Base-by-base conservation (phyloP, 2,888 invertebrate species). In the Folsomia manolachei region DNA sequence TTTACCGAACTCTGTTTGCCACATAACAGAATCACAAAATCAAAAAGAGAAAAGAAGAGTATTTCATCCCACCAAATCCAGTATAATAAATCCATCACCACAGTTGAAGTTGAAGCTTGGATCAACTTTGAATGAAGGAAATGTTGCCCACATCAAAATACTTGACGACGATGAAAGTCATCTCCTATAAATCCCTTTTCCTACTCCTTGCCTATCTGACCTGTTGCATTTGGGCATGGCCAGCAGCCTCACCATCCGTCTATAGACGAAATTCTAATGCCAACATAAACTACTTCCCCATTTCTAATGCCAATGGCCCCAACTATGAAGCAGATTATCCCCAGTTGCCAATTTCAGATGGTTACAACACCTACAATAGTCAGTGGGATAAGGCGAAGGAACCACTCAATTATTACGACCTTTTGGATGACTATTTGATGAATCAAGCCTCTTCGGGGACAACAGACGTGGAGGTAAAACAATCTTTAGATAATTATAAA, bases 171-270 rank as follows among this genome's bases (percentile, higher is more conserved):
- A 62, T 25, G 62, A 62, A 62, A 25, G 11, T 24, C 62, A 62
- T 24, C 62, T 62, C 62, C 4, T 7, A n/a, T 9, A 66, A 52
- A 52, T 26, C 14, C n/a, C 24, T 71, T 4, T 68, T 74, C 66
- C 53, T 72, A 61, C 52, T 70, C 26, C 4, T 76, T 56, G 72
- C 71, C 68, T 74, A 64, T 71, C 60, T 74, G 60, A 74, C 76
- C 71, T 75, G 75, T 76, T 79, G 79, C 77, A 74, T 78, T 75
- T 71, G 76, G 73, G 77, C 74, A n/a, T 78, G 73, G 76, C 77
- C 77, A 63, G 66, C 75, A n/a, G 69, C 18, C 39, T 26, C 27
- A 11, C 23, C 53, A n/a, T 39, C 64, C 2, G 9, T 64, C 19
- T 27, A n/a, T 21, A 64, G 75, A 68, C 70, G 77, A 71, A 63